Percentiles rank a stretch among this genome's conserved stretches.
These are phyloP conservation scores for Lucifuga dentata DNA, from an alignment of 2,113 vertebrate species.

Conservation along the genomic window DNA sequence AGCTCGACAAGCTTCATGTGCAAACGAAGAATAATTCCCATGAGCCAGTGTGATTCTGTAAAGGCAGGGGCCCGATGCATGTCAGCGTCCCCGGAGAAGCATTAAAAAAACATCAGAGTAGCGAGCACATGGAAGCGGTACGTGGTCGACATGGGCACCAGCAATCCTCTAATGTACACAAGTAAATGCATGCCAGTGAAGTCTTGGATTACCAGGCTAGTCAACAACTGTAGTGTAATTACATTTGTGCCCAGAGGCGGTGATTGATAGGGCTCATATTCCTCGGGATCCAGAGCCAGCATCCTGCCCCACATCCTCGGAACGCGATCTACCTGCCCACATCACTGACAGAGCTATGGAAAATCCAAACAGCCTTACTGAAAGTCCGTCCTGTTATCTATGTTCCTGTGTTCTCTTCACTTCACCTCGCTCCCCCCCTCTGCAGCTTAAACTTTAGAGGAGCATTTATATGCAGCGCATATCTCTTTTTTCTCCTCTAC, in stretches of 20 bases:
- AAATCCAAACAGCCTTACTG: slow-evolving; percentile 59
- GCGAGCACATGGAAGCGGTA: too few relatives aligned
- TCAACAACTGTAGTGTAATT: slow-evolving; percentile 76
- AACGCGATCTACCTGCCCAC: slow-evolving; percentile 43
- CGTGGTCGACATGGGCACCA: slow-evolving; percentile 38
- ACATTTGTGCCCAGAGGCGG: slow-evolving; percentile 71
- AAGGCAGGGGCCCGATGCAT: slow-evolving; percentile 8
- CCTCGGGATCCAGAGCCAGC: slow-evolving; percentile 42
- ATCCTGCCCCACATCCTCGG: slow-evolving; percentile 32
- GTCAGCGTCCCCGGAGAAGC: slow-evolving; percentile 12
- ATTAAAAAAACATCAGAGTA: slow-evolving; percentile 43
- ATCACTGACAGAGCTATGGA: slow-evolving; percentile 34
- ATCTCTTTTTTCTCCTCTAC: slow-evolving; percentile 37
- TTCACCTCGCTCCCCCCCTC: slow-evolving; percentile 18
- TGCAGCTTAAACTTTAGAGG: slow-evolving; percentile 32
- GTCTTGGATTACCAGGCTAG: slow-evolving; percentile 69
- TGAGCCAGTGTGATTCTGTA: neutral
- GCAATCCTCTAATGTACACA: slow-evolving; percentile 74
- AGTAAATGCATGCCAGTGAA: slow-evolving; percentile 53
- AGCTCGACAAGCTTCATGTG: neutral
- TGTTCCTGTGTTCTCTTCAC: slow-evolving; percentile 41
- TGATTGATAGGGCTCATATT: slow-evolving; percentile 77
- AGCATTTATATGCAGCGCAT: slow-evolving; percentile 54
- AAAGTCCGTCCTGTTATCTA: slow-evolving; percentile 49
- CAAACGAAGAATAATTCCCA: neutral